These are phyloP conservation scores for Ernsta delagoae DNA, from an alignment of 2,888 invertebrate genomes.

Conservation along the genomic window DNA sequence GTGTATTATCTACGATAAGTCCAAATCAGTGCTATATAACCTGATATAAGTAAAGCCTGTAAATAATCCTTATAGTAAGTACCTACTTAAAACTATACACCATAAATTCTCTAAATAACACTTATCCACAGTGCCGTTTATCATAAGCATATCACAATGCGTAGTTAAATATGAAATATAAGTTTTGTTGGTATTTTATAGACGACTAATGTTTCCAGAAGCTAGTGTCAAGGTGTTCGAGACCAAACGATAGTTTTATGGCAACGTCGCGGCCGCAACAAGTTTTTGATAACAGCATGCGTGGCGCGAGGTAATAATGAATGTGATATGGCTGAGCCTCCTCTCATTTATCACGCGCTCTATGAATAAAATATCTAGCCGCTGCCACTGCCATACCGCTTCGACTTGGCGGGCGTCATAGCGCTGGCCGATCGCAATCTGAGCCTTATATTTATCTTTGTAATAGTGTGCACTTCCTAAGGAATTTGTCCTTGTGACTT, in stretches of 20 bases:
- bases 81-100: not conserved
- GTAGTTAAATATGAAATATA: constrained; percentile 66
- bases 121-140: constrained; percentile 24
- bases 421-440: constrained; percentile 31
- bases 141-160: constrained; percentile 60
- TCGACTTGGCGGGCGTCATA: constrained; percentile 37
- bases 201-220: constrained; percentile 70
- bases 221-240: constrained; percentile 66
- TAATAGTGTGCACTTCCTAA: constrained; percentile 33
- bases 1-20: too few species aligned
- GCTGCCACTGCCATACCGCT: constrained; percentile 72
- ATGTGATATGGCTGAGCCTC: constrained; percentile 75
- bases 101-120: constrained; percentile 13
- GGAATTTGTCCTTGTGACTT: constrained; percentile 33
- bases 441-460: constrained; percentile 29
- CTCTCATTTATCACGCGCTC: constrained; percentile 67
- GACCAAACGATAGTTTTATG: constrained; percentile 62
- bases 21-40: too few species aligned
- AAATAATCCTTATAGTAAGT: too few species aligned
- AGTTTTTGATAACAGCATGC: constrained; percentile 59
- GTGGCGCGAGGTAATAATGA: constrained; percentile 77
- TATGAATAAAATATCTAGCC: constrained; percentile 81
- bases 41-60: too few species aligned
- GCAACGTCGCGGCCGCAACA: constrained; percentile 65
- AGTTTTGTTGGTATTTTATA: constrained; percentile 59